These are phyloP conservation scores for Agrotis segetum DNA, from an alignment of 2,888 invertebrate species.

Conservation along the genomic window DNA sequence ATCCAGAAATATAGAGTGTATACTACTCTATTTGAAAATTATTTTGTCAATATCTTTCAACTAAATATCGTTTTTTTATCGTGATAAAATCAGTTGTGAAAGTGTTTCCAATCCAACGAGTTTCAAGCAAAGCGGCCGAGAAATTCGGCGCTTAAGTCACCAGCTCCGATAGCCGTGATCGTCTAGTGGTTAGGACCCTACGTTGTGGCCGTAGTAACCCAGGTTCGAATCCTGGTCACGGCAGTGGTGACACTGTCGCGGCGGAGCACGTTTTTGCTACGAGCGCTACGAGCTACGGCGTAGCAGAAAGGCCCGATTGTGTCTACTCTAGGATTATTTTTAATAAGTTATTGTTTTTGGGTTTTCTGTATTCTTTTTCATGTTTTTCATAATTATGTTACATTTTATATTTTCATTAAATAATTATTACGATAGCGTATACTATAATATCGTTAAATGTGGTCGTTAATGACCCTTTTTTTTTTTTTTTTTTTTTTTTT, in stretches of 20 bases:
- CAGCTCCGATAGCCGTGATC: constrained; percentile 71
- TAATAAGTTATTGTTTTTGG: neutral
- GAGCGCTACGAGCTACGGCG: constrained; percentile 13
- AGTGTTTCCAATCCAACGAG: too few relatives aligned
- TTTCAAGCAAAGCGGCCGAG: neutral
- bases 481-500: too few relatives aligned
- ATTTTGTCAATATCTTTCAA: too few relatives aligned
- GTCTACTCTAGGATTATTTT: neutral
- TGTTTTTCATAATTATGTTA: neutral
- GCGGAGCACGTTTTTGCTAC: constrained; percentile 46
- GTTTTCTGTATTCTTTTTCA: neutral
- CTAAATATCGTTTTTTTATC: too few relatives aligned
- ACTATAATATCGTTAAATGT: too few relatives aligned
- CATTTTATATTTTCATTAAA: neutral
- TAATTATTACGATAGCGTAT: too few relatives aligned
- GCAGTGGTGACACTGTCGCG: constrained; percentile 72
- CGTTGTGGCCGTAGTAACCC: constrained; percentile 95
- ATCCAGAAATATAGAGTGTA: too few relatives aligned
- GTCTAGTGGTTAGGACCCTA: constrained; percentile 93
- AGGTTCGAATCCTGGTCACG: constrained; percentile 93
- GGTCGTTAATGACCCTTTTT: too few relatives aligned
- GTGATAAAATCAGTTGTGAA: too few relatives aligned
- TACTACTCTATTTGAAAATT: too few relatives aligned
- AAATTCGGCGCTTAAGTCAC: constrained; percentile 37
- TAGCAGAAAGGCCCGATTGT: neutral